A percentile compares a stretch with the other conserved stretches of the same genome.
Evolutionary conservation across 2,797 vertebrate genomes (phyloP).

Genomic region (Arctocebus calabarensis): DNA sequence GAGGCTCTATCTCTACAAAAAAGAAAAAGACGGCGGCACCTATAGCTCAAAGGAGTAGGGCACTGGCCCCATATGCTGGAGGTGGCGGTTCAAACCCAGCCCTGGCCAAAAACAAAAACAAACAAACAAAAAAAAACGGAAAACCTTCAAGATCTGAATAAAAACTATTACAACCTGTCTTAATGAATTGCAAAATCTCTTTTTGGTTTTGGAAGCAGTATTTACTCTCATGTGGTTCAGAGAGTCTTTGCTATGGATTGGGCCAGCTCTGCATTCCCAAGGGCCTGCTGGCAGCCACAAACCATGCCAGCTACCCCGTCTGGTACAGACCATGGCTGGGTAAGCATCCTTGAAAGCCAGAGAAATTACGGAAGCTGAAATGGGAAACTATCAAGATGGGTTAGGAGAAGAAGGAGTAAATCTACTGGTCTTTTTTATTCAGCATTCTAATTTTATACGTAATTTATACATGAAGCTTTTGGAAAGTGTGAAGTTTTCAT

Average conservation of each 20-base stretch:
- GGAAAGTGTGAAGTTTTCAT: neutral
- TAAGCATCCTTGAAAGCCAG: neutral
- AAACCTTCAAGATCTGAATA: conserved; percentile 68
- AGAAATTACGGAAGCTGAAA: conserved; percentile 6
- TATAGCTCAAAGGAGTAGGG: too few species aligned
- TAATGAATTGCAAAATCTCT: conserved; percentile 45
- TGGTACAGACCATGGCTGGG: neutral
- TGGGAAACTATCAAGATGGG: conserved; percentile 48
- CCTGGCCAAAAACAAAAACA: too few species aligned
- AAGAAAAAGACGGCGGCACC: too few species aligned
- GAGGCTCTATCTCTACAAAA: too few species aligned
- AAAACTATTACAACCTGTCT: neutral
- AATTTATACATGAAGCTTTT: conserved; percentile 44
- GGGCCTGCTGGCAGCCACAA: neutral
- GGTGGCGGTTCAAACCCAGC: too few species aligned
- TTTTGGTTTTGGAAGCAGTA: conserved; percentile 25
- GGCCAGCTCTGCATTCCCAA: fast-evolving
- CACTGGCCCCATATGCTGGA: too few species aligned
- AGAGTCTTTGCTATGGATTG: neutral
- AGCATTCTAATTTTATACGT: neutral
- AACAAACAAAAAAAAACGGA: too few species aligned
- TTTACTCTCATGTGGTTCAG: neutral
- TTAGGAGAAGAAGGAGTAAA: neutral
- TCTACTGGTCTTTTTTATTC: conserved; percentile 54
- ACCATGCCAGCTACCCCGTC: neutral